phyloP scores from a whole-genome alignment of 1,140 invertebrate species.

The Caenorhabditis latens region DNA sequence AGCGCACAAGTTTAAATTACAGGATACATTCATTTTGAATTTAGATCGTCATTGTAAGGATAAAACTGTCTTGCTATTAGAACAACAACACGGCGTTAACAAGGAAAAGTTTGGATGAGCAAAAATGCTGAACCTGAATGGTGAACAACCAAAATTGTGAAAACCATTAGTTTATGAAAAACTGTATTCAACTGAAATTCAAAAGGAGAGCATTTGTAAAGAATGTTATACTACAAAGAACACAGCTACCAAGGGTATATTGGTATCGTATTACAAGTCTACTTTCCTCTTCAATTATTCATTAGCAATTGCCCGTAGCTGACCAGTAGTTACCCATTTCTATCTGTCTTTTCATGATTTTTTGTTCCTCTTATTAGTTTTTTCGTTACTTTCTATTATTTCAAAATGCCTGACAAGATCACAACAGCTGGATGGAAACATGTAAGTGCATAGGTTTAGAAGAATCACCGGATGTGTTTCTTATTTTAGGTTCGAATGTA shows the following conservation, averaged over 20 bases:
- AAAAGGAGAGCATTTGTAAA: too few species aligned
- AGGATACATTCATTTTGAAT: too few species aligned
- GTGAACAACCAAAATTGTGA: too few species aligned
- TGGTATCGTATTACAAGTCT: constrained; percentile 32
- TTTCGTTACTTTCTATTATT: not conserved
- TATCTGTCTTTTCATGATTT: constrained; percentile 35
- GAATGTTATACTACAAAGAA: not conserved
- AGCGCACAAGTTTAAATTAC: too few species aligned
- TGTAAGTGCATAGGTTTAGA: not conserved
- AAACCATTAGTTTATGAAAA: too few species aligned
- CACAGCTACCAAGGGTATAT: not conserved
- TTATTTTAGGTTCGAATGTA: constrained; percentile 58
- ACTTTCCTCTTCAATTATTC: constrained; percentile 20
- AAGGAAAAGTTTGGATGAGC: too few species aligned
- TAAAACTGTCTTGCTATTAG: too few species aligned
- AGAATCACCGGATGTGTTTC: not conserved
- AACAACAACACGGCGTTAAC: too few species aligned
- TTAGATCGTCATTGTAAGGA: too few species aligned
- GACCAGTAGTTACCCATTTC: not conserved
- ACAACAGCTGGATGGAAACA: constrained; percentile 45
- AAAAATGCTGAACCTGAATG: too few species aligned
- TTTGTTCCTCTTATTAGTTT: constrained; percentile 40
- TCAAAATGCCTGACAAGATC: constrained; percentile 3
- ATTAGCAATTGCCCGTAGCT: constrained; percentile 32
- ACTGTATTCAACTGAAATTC: too few species aligned